Evolutionary conservation across 1,140 invertebrate species (phyloP).

Genomic region (Drosophila sucinea): DNA sequence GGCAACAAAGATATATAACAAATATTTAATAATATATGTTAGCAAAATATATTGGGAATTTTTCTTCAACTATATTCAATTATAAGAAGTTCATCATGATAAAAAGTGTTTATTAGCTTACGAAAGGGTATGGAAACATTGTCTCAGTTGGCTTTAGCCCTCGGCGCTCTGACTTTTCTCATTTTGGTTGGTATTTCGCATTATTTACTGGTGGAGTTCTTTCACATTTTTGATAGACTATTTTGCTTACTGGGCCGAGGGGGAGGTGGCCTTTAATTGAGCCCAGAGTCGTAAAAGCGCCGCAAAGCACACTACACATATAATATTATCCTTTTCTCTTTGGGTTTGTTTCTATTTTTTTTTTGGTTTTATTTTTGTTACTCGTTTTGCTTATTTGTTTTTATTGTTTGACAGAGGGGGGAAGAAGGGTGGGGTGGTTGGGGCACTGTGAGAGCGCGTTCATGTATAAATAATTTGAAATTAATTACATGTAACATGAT

Average conservation of each 20-base stretch:
- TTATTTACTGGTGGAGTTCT: background rate
- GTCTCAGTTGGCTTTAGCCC: no score
- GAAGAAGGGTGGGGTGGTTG: no score
- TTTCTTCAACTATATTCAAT: no score
- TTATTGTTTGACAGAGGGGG: slow-evolving; percentile 22
- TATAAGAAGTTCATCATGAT: no score
- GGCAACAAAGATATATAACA: no score
- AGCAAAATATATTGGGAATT: no score
- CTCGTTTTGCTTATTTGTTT: slow-evolving; percentile 37
- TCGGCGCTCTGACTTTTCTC: background rate
- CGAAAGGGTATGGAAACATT: no score
- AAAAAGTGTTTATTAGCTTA: no score
- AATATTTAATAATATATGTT: no score
- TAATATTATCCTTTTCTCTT: slow-evolving; percentile 17
- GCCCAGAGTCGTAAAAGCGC: slow-evolving; percentile 20
- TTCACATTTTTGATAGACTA: slow-evolving; percentile 1
- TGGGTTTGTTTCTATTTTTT: slow-evolving; percentile 5
- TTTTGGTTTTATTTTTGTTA: slow-evolving; percentile 31
- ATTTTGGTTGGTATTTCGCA: background rate
- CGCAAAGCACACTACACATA: slow-evolving; percentile 34
- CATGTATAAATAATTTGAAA: slow-evolving; percentile 82
- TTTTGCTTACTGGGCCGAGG: slow-evolving; percentile 11
- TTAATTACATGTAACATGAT: slow-evolving; percentile 80
- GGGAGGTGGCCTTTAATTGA: slow-evolving; percentile 7
- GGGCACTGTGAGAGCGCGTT: slow-evolving; percentile 53